Conservation (phyloP, 2,113 vertebrate species). For the Labrus mixtus region DNA sequence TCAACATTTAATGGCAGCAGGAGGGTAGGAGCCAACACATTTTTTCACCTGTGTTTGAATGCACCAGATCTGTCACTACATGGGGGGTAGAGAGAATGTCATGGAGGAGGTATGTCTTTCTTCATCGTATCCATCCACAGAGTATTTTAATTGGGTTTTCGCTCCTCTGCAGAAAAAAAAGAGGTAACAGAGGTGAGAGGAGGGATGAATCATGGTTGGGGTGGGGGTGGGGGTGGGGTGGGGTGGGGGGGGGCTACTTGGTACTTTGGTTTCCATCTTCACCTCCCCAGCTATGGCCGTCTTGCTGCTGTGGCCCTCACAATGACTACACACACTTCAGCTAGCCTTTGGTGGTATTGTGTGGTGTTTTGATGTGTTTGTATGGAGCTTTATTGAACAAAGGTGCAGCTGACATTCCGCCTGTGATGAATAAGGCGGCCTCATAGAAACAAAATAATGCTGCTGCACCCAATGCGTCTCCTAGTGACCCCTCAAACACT, state of each 20-base stretch:
- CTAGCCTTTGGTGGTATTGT: slow-evolving; percentile 45
- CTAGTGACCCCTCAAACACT: slow-evolving; percentile 61
- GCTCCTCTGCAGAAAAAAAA: slow-evolving; percentile 51
- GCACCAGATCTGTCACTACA: slow-evolving; percentile 80
- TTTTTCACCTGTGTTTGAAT: slow-evolving; percentile 71
- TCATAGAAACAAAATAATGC: slow-evolving; percentile 65
- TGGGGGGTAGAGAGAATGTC: slow-evolving; percentile 77
- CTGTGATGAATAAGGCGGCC: slow-evolving; percentile 31
- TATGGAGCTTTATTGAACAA: slow-evolving; percentile 58
- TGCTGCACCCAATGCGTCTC: slow-evolving; percentile 55
- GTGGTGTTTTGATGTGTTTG: slow-evolving; percentile 43
- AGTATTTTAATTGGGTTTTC: slow-evolving; percentile 85
- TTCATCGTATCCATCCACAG: slow-evolving; percentile 81
- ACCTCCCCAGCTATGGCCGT: slow-evolving; percentile 71
- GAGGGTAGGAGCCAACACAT: slow-evolving; percentile 61
- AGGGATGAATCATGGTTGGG: slow-evolving; percentile 73
- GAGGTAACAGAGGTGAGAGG: slow-evolving; percentile 70
- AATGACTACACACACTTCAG: slow-evolving; percentile 37
- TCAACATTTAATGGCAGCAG: slow-evolving; percentile 78
- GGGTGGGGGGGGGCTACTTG: slow-evolving; percentile 34
- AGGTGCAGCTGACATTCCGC: slow-evolving; percentile 61
- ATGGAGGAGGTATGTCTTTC: slow-evolving; percentile 80
- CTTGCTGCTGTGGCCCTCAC: slow-evolving; percentile 61
- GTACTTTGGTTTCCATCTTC: slow-evolving; percentile 76
- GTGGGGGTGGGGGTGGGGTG: slow-evolving; percentile 12